phyloP scores from a whole-genome alignment of 2,797 vertebrate genomes.

The Acipenser transmontanus region DNA sequence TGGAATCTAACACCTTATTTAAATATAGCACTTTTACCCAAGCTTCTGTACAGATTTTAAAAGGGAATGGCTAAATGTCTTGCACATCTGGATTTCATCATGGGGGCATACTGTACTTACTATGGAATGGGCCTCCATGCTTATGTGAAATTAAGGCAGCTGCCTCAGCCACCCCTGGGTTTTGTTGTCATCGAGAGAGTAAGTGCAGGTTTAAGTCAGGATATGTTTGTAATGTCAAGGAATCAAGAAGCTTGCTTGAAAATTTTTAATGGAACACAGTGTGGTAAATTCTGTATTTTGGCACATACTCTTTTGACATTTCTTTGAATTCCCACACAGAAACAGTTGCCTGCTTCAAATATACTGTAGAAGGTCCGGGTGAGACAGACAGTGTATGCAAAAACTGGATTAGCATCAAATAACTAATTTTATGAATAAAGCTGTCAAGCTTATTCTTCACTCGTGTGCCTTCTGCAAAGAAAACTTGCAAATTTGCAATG shows the following conservation, averaged over 20 bases:
- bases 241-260: not conserved
- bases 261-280: too few relatives aligned
- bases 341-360: too few relatives aligned
- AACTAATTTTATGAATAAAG: too few relatives aligned
- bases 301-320: too few relatives aligned
- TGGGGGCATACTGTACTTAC: constrained; percentile 41
- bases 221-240: constrained; percentile 26
- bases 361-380: too few relatives aligned
- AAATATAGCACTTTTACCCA: constrained; percentile 42
- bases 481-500: too few relatives aligned
- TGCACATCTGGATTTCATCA: constrained; percentile 59
- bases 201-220: constrained; percentile 52
- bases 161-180: constrained; percentile 39
- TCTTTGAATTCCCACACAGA: too few relatives aligned
- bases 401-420: too few relatives aligned
- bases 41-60: constrained; percentile 51
- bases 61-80: constrained; percentile 49
- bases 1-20: constrained; percentile 40
- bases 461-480: too few relatives aligned
- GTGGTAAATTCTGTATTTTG: too few relatives aligned
- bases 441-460: too few relatives aligned
- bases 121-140: constrained; percentile 44
- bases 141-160: constrained; percentile 58
- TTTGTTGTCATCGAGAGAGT: constrained; percentile 49
- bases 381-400: too few relatives aligned